A percentile compares a stretch with the other conserved stretches of the same genome.
phyloP scores from a whole-genome alignment of 2,797 vertebrate genomes.

The Paguma larvata region DNA sequence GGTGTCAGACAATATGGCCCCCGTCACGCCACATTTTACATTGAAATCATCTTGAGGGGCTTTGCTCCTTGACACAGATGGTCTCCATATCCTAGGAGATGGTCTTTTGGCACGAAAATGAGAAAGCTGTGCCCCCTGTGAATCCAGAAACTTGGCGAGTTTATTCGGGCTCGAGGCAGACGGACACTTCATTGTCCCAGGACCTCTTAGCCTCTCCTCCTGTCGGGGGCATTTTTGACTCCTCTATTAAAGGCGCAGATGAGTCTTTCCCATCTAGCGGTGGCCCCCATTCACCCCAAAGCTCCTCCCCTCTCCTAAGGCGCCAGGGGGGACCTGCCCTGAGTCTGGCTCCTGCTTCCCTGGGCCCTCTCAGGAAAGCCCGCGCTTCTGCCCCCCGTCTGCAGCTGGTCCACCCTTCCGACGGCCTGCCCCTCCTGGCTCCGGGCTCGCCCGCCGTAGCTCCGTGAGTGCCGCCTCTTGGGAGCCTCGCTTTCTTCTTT shows the following conservation, averaged over 20 bases:
- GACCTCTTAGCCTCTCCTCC: conserved; percentile 58
- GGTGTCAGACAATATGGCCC: conserved; percentile 83
- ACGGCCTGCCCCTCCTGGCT: conserved; percentile 18
- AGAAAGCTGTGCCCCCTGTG: conserved; percentile 78
- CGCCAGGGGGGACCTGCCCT: background rate
- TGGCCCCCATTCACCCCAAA: background rate
- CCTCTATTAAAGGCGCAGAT: conserved; percentile 42
- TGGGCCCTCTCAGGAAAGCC: background rate
- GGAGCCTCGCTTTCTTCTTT: conserved; percentile 82
- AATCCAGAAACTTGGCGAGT: conserved; percentile 76
- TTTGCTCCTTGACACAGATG: conserved; percentile 25
- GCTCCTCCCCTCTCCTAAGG: background rate
- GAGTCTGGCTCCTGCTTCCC: background rate
- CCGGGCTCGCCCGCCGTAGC: background rate
- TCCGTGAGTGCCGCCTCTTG: conserved; percentile 67
- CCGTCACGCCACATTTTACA: conserved; percentile 82
- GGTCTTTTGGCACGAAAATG: conserved; percentile 66
- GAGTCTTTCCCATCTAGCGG: background rate
- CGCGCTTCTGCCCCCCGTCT: background rate
- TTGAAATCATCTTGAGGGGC: conserved; percentile 78
- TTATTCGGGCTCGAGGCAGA: conserved; percentile 75
- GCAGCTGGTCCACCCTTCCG: background rate
- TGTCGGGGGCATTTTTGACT: conserved; percentile 42
- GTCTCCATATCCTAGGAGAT: conserved; percentile 78
- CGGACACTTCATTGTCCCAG: conserved; percentile 64